Evolutionary conservation across 1,140 invertebrate species (phyloP), one percentile per base, ranked within the genome.

Genomic region (Caenorhabditis inopinata): DNA sequence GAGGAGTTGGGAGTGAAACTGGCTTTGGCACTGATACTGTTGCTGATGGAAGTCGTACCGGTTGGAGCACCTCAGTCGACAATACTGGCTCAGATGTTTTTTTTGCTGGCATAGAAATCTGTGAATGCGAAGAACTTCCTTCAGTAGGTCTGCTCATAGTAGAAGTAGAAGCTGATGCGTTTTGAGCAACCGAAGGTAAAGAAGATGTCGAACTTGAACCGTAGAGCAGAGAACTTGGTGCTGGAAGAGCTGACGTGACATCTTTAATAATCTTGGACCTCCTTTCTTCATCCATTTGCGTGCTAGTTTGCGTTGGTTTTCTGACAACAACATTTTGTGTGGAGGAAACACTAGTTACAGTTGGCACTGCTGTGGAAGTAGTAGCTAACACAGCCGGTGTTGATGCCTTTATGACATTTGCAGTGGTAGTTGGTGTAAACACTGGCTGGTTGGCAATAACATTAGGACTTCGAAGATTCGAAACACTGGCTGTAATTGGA

Each of bases 141-240:
- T 42, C 38, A 5, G 14, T 14, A 7, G 38, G 38, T 7, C 14
- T 42, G 38, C n/a, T n/a, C n/a, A n/a, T n/a, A n/a, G n/a, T n/a
- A n/a, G 7, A 14, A n/a, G 6, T 47, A 1, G 21, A 4, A 0
- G 14, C 6, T 47, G 29, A 32, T 27, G 21, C 16, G 23, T 49
- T 25, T 53, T n/a, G 51, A 1, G 23, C 21, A 49, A 29, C 9
- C 21, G 74, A 32, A 1, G 12, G 38, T 14, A 42, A 16, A 16
- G 38, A 77, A 42, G 29, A 51, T 16, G 32, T 23, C 1, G 32
- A 78, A 0, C 16, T 42, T 9, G 76, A 45, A 27, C 76, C 76
- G 14, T 58, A 78, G 35, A 78, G 38, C 7, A 78, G 51, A 16
- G 29, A 16, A 62, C 76, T 78, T 12, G 76, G 76, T n/a, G 76